Percentiles rank a stretch among this genome's conserved stretches.
These are phyloP conservation scores for Schmidtea mediterranea DNA, from an alignment of 1,140 invertebrate genomes.

Conservation along the genomic window DNA sequence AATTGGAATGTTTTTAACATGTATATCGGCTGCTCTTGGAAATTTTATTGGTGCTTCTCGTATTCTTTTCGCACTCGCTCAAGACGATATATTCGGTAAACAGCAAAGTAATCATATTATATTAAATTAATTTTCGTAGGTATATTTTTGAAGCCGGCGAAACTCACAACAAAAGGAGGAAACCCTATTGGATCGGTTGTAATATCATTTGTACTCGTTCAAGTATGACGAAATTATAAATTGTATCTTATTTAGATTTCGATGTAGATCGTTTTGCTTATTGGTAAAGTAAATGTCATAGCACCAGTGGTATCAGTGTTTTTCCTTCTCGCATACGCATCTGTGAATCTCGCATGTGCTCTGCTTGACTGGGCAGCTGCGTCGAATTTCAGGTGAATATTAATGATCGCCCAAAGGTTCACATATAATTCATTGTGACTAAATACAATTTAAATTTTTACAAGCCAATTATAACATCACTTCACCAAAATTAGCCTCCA, in stretches of 20 bases:
- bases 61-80: constrained; percentile 72
- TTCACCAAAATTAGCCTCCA: too few species aligned
- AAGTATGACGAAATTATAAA: too few species aligned
- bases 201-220: constrained; percentile 57
- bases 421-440: too few species aligned
- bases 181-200: constrained; percentile 72
- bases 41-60: constrained; percentile 84
- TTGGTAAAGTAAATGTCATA: constrained; percentile 75
- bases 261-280: constrained; percentile 56
- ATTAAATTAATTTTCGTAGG: constrained; percentile 32
- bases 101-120: too few species aligned
- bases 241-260: too few species aligned
- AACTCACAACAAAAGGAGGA: constrained; percentile 39
- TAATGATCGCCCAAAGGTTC: too few species aligned
- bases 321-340: constrained; percentile 77
- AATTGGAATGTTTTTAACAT: constrained; percentile 71
- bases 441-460: too few species aligned
- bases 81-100: constrained; percentile 81
- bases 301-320: constrained; percentile 86
- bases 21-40: constrained; percentile 77
- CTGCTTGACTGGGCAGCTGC: constrained; percentile 71
- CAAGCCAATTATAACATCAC: too few species aligned
- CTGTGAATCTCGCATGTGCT: constrained; percentile 75
- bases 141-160: constrained; percentile 39
- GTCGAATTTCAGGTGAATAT: constrained; percentile 84